Conservation (phyloP, 2,888 invertebrate species). For the Tinea trinotella region DNA sequence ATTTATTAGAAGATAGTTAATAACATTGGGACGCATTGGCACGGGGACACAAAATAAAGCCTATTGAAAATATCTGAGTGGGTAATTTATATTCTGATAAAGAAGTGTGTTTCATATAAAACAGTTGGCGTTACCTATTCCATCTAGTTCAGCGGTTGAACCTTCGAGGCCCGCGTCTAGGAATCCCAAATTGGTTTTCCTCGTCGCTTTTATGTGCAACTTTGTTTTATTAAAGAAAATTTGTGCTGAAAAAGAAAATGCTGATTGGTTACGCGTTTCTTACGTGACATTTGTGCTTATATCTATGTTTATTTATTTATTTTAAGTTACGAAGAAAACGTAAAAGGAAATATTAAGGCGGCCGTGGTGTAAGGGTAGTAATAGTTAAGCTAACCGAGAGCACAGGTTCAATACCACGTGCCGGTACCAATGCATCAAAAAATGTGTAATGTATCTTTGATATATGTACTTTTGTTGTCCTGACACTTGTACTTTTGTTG, state of each 20-base stretch:
- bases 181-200: background rate
- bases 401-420: no score
- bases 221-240: slow-evolving; percentile 2
- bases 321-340: no score
- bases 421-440: no score
- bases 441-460: no score
- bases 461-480: no score
- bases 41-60: background rate
- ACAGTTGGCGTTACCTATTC: slow-evolving; percentile 15
- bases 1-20: no score
- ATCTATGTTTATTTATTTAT: no score
- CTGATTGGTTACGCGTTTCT: background rate
- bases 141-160: background rate
- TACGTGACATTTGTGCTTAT: background rate
- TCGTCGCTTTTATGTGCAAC: background rate
- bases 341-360: no score
- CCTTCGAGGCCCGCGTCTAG: background rate
- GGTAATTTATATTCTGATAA: slow-evolving; percentile 32
- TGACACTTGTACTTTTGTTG: no score
- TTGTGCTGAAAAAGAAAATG: background rate
- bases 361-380: no score
- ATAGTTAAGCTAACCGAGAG: no score
- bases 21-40: no score
- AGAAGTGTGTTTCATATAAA: slow-evolving; percentile 19
- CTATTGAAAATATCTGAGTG: slow-evolving; percentile 24